Base-by-base conservation (phyloP, 2,797 vertebrate genomes). In the Lophius americanus region DNA sequence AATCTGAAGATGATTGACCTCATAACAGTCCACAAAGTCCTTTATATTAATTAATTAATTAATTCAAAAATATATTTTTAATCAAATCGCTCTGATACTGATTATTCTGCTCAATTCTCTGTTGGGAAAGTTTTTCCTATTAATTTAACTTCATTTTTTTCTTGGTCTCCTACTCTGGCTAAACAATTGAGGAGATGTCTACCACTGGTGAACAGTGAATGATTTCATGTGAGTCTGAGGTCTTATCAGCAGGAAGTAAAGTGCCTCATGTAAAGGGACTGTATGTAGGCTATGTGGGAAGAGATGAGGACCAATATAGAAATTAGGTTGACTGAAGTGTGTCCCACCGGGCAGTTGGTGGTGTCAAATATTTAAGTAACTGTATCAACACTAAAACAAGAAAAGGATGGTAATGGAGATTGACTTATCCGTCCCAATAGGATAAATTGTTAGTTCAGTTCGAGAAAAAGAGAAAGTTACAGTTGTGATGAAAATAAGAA, bases 231-330 rank as follows among this genome's bases (percentile, higher is more conserved):
- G 58, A 46, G 71, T 74, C 60, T 76, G 44, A 36, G 67, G 42
- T 51, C 54, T 65, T 71, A 64, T 70, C 64, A 68, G 63, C n/a
- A 1, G 57, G 23, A 37, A 64, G 60, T 64, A 60, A 76, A 82
- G 41, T 60, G 73, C 70, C 74, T 70, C 64, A 53, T 64, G 71
- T 64, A 60, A 65, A 85, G 85, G 75, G 85, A 77, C 64, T 64
- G 80, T 70, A 85, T 90, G 75, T 89, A 88, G 85, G 89, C 83
- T 88, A 77, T 37, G 56, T 48, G 73, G 82, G 65, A 74, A 51
- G 76, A 89, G 75, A 84, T 75, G 79, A 85, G 82, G 88, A 89
- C 82, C 71, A 79, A 90, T 91, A 87, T 91, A 92, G 90, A 90
- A 92, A 92, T 89, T 59, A 89, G 90, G 91, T 87, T 91, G 90